These are phyloP conservation scores for Bombus affinis DNA, from an alignment of 1,140 invertebrate genomes.

Conservation along the genomic window DNA sequence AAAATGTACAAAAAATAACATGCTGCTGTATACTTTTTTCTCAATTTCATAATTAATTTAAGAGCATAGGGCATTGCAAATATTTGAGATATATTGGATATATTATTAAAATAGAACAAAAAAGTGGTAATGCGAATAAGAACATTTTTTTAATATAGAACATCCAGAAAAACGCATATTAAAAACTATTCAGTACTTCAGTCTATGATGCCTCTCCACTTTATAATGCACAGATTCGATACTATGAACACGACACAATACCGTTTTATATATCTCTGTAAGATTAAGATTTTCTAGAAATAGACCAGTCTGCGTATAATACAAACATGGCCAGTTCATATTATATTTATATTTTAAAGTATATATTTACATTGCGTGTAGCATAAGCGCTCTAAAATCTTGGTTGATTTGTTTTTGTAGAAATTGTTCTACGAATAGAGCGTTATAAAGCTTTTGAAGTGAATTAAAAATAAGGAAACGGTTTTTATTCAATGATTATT, in stretches of 20 bases:
- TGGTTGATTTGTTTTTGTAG: background rate
- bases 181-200: constrained; percentile 35
- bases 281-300: constrained; percentile 12
- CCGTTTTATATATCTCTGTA: background rate
- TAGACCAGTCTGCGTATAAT: background rate
- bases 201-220: constrained; percentile 47
- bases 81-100: background rate
- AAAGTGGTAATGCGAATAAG: background rate
- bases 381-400: constrained; percentile 19
- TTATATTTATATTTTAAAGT: constrained; percentile 30
- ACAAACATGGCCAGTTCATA: background rate
- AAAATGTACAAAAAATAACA: constrained; percentile 4
- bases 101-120: constrained; percentile 1
- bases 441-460: constrained; percentile 13
- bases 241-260: constrained; percentile 21
- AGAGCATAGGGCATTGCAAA: constrained; percentile 3
- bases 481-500: constrained; percentile 25
- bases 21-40: background rate
- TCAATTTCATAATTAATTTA: constrained; percentile 3
- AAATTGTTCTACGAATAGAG: constrained; percentile 38
- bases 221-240: constrained; percentile 14
- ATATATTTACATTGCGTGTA: constrained; percentile 50
- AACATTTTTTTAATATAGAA: constrained; percentile 12
- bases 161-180: constrained; percentile 11
- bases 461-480: constrained; percentile 7